Base-by-base conservation (phyloP, 2,888 invertebrate species). In the Eremobia ochroleuca region DNA sequence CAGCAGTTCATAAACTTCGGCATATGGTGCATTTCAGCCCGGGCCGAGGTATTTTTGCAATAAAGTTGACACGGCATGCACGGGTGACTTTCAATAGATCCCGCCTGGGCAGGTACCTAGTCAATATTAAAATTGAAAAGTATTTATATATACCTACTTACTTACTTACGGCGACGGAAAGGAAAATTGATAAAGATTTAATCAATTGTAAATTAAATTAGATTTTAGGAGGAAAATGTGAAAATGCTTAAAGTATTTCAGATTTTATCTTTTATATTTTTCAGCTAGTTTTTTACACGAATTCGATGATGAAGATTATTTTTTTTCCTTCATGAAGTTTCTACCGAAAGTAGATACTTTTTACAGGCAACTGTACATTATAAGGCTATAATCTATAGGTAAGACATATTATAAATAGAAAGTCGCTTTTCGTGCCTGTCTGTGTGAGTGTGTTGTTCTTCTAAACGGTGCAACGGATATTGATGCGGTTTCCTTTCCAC, bases 41-140 rank as follows among this genome's bases (percentile, higher is more conserved):
- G 40, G 28, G 73, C 67, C 68, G 62, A 87, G 79, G 83, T 82
- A 88, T 88, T 87, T 86, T 79, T 76, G 85, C 87, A 87, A 87
- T 87, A 87, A 87, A 85, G 74, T 82, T 81, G 87, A 85, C 79
- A 55, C 34, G 76, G 40, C 71, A 78, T 73, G 82, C 79, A 65
- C 72, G 71, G 58, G 46, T 79, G 88, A 79, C 82, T 82, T 88
- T 77, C 83, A 87, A 87, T 85, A 87, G 72, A 79, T 82, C 69
- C 55, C 68, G 70, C 55, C 11, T 75, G 73, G 85, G 74, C 85
- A 84, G 68, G 71, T 67, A n/a, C n/a, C n/a, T n/a, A 77, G 61
- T 65, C 43, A 68, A 49, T 86, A 76, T 84, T 76, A 64, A 69
- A 59, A 88, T 79, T 70, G 55, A 58, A 83, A 79, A 34, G 64